phyloP scores from a whole-genome alignment of 2,888 invertebrate genomes.

The Chironomus riparius region DNA sequence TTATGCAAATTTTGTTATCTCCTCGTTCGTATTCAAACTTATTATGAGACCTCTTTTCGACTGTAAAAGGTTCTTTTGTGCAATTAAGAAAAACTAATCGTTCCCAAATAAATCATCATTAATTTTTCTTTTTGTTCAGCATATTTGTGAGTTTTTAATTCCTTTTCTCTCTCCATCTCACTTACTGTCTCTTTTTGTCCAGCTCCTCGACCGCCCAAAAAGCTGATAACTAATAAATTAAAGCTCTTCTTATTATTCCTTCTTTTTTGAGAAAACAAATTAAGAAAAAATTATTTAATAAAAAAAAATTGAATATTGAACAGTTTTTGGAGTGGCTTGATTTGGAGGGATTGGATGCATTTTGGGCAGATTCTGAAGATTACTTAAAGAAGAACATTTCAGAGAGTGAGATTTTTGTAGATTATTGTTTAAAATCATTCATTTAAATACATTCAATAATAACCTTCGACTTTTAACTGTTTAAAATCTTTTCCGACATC shows the following conservation, averaged over 20 bases:
- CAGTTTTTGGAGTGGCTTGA: no score
- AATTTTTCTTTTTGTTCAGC: background rate
- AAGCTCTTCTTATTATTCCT: background rate
- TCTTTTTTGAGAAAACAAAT: background rate
- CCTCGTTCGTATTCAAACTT: background rate
- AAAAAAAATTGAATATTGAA: background rate
- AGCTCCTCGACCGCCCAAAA: background rate
- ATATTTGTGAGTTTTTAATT: background rate
- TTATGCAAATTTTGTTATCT: slow-evolving; percentile 3
- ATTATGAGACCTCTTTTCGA: background rate
- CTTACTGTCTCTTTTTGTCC: background rate
- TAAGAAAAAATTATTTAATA: background rate
- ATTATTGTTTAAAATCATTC: no score
- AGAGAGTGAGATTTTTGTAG: no score
- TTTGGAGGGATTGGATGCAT: no score
- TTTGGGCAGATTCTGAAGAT: no score
- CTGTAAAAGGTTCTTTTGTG: background rate
- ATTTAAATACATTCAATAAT: no score
- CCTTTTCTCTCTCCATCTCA: background rate
- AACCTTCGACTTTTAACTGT: no score
- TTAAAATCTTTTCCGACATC: no score
- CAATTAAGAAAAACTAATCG: slow-evolving; percentile 12
- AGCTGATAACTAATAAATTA: background rate
- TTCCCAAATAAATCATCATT: slow-evolving; percentile 21
- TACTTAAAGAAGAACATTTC: no score